A percentile compares a stretch with the other conserved stretches of the same genome.
These are phyloP conservation scores for Corydoras sp. DNA, from an alignment of 2,113 vertebrate species.

Conservation along the genomic window DNA sequence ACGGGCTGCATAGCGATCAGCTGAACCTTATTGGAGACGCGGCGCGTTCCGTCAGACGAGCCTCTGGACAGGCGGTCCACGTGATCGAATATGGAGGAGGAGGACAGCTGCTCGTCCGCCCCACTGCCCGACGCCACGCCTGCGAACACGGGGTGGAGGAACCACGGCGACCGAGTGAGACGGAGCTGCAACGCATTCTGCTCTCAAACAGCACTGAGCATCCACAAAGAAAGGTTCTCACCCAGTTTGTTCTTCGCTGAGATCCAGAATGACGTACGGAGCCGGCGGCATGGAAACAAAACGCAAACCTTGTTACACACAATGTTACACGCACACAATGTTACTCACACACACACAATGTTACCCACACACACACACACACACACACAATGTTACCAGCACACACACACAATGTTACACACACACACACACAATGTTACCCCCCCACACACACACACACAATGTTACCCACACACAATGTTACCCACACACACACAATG, in stretches of 20 bases:
- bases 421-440: too few species aligned
- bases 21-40: conserved; percentile 87
- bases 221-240: conserved; percentile 50
- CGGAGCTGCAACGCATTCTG: background rate
- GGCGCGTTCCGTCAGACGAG: conserved; percentile 76
- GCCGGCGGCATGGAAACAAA: too few species aligned
- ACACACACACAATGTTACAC: too few species aligned
- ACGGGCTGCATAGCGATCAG: conserved; percentile 94
- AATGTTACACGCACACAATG: background rate
- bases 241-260: conserved; percentile 65
- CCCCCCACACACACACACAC: too few species aligned
- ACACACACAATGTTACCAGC: too few species aligned
- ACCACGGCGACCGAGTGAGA: background rate
- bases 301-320: too few species aligned
- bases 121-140: conserved; percentile 67
- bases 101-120: conserved; percentile 80
- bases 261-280: conserved; percentile 31
- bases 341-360: too few species aligned
- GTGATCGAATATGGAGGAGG: conserved; percentile 92
- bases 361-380: too few species aligned
- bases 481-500: too few species aligned
- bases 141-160: conserved; percentile 28
- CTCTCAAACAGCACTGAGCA: background rate
- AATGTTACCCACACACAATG: too few species aligned
- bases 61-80: conserved; percentile 85